Base-by-base conservation (phyloP, 1,140 invertebrate genomes). In the Macrosteles quadrilineatus region DNA sequence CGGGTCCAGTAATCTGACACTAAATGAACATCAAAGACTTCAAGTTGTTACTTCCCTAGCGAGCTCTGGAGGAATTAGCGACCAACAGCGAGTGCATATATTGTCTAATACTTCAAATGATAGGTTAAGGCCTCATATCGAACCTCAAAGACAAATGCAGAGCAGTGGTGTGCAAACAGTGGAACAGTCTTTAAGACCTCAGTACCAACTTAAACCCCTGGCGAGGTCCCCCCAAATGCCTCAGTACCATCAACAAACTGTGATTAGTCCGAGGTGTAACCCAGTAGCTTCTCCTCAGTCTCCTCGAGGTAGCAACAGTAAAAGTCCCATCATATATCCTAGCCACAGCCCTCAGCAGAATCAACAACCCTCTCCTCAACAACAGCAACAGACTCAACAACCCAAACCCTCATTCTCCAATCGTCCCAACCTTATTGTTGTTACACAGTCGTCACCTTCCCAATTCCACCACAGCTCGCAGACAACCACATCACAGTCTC, bases 361-460 rank as follows among this genome's bases (percentile, higher is more conserved):
- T 11, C 55, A 59, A 29, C 47, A 11, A 19, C 47, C 47, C 4
- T 40, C 50, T 11, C 67, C 55, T 9, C 67, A 64, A 66, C 53
- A 59, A 17, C 68, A 66, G 47, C 57, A 64, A n/a, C 64, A 55
- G 9, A 29, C 62, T 55, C 71, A 72, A 59, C 68, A 69, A 29
- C 70, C 71, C 19, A 43, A 69, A n/a, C 45, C 71, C 25, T 30
- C 73, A 19, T 75, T 76, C 64, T 63, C 67, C 30, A 77, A 76
- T 40, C 50, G 76, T 31, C 76, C 76, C 17, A 75, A 77, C 50
- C 71, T 76, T 40, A 77, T 75, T 23, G 76, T 77, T 11, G 76
- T 76, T 1, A 74, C 76, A 1, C 70, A 67, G 47, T 25, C 63
- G 21, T 65, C 32, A 25, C 59, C 55, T 27, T 59, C 36, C 27